These are phyloP conservation scores for Aricia agestis DNA, from an alignment of 1,140 invertebrate species.

Conservation along the genomic window DNA sequence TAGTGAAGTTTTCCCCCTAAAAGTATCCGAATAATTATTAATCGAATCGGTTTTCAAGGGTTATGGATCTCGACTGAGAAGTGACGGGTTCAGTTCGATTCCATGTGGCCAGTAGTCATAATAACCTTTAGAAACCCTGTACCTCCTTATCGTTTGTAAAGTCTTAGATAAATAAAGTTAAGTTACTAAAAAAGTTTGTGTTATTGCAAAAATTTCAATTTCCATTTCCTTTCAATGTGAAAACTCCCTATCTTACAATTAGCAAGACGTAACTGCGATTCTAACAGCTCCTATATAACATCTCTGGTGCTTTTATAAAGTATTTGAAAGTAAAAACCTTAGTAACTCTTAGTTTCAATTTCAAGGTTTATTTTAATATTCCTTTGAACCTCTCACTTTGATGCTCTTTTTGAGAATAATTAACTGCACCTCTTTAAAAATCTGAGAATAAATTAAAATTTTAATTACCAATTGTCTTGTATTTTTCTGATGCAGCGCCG, in stretches of 20 bases:
- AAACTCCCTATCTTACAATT: constrained; percentile 44
- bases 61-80: too few species aligned
- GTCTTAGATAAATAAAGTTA: too few species aligned
- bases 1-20: too few species aligned
- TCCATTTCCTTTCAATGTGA: constrained; percentile 20
- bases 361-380: constrained; percentile 9
- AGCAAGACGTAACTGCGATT: constrained; percentile 52
- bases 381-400: background rate
- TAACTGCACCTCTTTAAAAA: background rate
- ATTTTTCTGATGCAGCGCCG: background rate
- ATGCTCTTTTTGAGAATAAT: constrained; percentile 1
- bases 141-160: too few species aligned
- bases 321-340: constrained; percentile 21
- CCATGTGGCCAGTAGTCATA: too few species aligned
- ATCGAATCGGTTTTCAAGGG: too few species aligned
- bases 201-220: too few species aligned
- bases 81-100: too few species aligned
- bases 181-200: too few species aligned
- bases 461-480: constrained; percentile 9
- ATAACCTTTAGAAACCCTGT: too few species aligned
- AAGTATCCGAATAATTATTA: too few species aligned
- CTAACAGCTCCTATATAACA: constrained; percentile 28
- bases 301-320: constrained; percentile 35
- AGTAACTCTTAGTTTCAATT: constrained; percentile 8
- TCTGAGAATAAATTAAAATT: constrained; percentile 8